A percentile compares a stretch with the other conserved stretches of the same genome.
phyloP scores from a whole-genome alignment of 2,797 vertebrate genomes.

The Acipenser transmontanus region DNA sequence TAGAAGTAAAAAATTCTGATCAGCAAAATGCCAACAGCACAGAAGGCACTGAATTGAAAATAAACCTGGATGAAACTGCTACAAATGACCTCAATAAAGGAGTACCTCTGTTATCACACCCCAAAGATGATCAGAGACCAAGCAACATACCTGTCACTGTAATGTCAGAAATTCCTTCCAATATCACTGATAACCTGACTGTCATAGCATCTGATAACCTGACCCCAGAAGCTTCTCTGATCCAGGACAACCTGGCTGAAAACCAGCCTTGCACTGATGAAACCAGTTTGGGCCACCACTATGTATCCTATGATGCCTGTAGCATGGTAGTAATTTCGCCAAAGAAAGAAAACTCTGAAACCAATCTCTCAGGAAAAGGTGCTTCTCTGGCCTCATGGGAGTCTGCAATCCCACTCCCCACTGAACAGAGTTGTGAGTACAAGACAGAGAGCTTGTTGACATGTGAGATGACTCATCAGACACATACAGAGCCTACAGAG shows the following conservation, averaged over 20 bases:
- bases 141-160: constrained; percentile 68
- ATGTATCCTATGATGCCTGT: constrained; percentile 48
- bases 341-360: constrained; percentile 72
- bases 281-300: constrained; percentile 42
- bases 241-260: constrained; percentile 67
- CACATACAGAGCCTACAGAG: constrained; percentile 36
- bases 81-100: constrained; percentile 76
- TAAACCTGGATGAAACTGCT: constrained; percentile 40
- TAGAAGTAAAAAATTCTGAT: constrained; percentile 28
- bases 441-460: constrained; percentile 57
- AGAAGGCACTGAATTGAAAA: constrained; percentile 34
- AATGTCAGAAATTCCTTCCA: constrained; percentile 52
- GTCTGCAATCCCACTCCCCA: constrained; percentile 48
- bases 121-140: constrained; percentile 59
- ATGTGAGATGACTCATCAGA: constrained; percentile 46
- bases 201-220: constrained; percentile 46
- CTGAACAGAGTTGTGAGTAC: constrained; percentile 51
- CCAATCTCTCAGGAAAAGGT: constrained; percentile 36
- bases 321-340: constrained; percentile 66
- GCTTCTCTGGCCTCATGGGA: constrained; percentile 45
- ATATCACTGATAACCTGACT: constrained; percentile 55
- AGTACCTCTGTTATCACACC: constrained; percentile 55
- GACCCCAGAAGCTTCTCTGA: constrained; percentile 46
- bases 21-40: constrained; percentile 52
- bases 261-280: constrained; percentile 55